Conservation (phyloP, 2,113 vertebrate species). For the Scomber japonicus region DNA sequence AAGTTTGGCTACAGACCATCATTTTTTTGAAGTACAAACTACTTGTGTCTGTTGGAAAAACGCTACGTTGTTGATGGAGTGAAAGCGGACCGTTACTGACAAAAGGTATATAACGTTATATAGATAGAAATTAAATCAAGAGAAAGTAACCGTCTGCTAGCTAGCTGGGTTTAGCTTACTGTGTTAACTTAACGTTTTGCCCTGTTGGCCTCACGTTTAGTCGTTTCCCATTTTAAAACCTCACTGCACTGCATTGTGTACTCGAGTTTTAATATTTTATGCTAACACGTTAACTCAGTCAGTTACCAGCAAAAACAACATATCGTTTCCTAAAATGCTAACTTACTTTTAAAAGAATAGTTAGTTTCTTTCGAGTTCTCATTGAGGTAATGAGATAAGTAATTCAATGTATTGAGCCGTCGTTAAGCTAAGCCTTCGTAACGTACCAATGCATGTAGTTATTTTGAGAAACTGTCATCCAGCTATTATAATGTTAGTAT, state of each 20-base stretch:
- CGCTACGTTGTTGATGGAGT: not conserved
- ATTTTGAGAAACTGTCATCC: not conserved
- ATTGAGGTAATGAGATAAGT: too few relatives aligned
- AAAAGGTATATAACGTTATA: conserved; percentile 48
- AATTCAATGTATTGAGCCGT: not conserved
- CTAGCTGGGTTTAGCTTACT: conserved; percentile 29
- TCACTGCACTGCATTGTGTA: not conserved
- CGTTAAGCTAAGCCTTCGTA: not conserved
- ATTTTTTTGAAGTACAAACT: not conserved
- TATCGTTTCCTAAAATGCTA: not conserved
- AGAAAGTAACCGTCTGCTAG: conserved; percentile 27
- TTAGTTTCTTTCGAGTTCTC: too few relatives aligned
- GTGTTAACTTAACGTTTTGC: not conserved
- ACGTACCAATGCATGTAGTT: too few relatives aligned
- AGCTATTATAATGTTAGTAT: too few relatives aligned
- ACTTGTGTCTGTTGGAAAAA: not conserved
- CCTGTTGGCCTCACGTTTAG: not conserved
- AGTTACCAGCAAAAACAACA: not conserved
- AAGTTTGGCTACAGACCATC: not conserved
- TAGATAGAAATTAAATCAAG: not conserved
- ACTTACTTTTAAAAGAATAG: too few relatives aligned
- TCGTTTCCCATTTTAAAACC: not conserved
- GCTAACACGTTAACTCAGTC: too few relatives aligned
- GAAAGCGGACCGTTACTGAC: not conserved
- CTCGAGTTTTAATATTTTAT: not conserved